Evolutionary conservation across 1,140 invertebrate species (phyloP).

Genomic region (Drosophila leontia): DNA sequence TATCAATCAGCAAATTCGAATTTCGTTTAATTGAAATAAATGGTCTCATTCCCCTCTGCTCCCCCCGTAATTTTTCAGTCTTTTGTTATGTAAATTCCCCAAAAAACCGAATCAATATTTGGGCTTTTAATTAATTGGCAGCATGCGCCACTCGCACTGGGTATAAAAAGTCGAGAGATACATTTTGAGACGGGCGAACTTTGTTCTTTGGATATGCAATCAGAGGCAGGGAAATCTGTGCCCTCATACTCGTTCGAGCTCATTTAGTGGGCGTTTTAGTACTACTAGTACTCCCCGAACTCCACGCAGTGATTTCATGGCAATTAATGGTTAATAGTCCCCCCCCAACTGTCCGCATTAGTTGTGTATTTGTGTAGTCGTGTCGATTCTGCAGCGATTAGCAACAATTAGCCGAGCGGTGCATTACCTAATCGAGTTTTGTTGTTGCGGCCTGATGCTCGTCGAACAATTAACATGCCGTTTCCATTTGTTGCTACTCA

Average conservation of each 20-base stretch:
- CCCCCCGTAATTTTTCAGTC: background rate
- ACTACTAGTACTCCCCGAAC: slow-evolving; percentile 19
- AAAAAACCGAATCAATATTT: slow-evolving; percentile 40
- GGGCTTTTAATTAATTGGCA: slow-evolving; percentile 68
- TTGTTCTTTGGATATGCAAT: slow-evolving; percentile 10
- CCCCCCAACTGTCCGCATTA: slow-evolving; percentile 22
- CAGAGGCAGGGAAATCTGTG: background rate
- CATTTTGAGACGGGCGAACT: background rate
- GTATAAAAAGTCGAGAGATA: slow-evolving; percentile 11
- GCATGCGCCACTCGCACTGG: slow-evolving; percentile 54
- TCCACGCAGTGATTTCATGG: slow-evolving; percentile 62
- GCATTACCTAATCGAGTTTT: slow-evolving; percentile 76
- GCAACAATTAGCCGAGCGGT: slow-evolving; percentile 72
- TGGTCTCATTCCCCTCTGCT: slow-evolving; percentile 12
- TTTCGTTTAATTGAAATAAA: slow-evolving; percentile 76
- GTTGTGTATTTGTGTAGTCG: slow-evolving; percentile 40
- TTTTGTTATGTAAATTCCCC: slow-evolving; percentile 62
- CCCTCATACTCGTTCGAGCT: slow-evolving; percentile 18
- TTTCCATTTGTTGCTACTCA: slow-evolving; percentile 68
- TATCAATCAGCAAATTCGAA: slow-evolving; percentile 49
- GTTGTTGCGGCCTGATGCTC: slow-evolving; percentile 13
- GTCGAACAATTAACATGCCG: slow-evolving; percentile 71
- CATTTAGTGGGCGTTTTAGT: slow-evolving; percentile 71
- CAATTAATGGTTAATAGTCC: slow-evolving; percentile 65
- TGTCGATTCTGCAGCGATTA: slow-evolving; percentile 77